Evolutionary conservation across 2,797 vertebrate species (phyloP).

Genomic region (Synaphobranchus kaupii): DNA sequence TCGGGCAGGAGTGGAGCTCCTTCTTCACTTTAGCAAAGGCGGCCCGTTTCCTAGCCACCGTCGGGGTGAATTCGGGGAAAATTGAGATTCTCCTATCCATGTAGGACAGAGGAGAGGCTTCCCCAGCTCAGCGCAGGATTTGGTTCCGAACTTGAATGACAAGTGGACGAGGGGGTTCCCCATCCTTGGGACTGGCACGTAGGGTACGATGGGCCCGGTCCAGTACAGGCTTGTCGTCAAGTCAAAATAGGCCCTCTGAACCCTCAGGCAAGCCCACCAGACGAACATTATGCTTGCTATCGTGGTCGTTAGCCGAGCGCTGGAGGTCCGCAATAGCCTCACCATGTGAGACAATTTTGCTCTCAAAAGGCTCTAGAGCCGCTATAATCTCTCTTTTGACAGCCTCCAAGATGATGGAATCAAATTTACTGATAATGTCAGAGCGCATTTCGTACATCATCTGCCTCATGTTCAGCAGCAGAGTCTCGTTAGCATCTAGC

Average conservation of each 20-base stretch:
- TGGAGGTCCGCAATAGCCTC: background rate
- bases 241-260: slow-evolving; percentile 14
- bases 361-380: background rate
- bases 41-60: slow-evolving; percentile 20
- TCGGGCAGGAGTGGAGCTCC: background rate
- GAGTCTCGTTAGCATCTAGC: background rate
- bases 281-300: slow-evolving; percentile 22
- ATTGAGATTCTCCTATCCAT: background rate
- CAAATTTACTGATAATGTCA: too few relatives aligned
- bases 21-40: background rate
- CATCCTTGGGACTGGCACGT: background rate
- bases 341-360: background rate
- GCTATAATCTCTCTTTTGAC: too few relatives aligned
- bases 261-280: slow-evolving; percentile 10
- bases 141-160: slow-evolving; percentile 4
- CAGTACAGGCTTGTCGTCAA: slow-evolving; percentile 21
- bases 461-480: slow-evolving; percentile 10
- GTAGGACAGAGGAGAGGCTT: background rate
- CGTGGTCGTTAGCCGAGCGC: background rate
- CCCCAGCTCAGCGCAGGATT: background rate
- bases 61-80: slow-evolving; percentile 7
- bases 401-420: background rate
- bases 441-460: slow-evolving; percentile 19
- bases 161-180: slow-evolving; percentile 16
- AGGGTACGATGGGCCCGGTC: slow-evolving; percentile 22